Percentiles rank a stretch among this genome's conserved stretches.
Conservation (phyloP, 2,113 vertebrate species). For the Brienomyrus brachyistius region DNA sequence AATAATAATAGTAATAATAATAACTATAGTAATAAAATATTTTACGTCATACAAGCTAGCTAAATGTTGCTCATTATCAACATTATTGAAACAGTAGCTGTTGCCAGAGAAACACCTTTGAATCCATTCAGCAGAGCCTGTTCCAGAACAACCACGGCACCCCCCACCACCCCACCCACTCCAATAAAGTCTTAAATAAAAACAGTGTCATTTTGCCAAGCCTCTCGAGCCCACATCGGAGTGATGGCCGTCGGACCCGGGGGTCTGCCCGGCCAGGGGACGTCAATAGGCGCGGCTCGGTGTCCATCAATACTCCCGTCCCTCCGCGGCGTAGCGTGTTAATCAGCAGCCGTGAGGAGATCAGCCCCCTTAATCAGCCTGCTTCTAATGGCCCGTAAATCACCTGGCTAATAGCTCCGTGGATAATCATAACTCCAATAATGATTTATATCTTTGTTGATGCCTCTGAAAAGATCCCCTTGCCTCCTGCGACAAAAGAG, state of each 20-base stretch:
- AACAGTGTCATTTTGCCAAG: neutral
- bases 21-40: neutral
- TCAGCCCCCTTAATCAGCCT: constrained; percentile 44
- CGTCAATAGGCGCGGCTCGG: constrained; percentile 32
- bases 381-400: constrained; percentile 45
- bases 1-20: neutral
- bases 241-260: neutral
- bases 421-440: constrained; percentile 48
- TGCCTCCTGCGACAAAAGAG: constrained; percentile 26
- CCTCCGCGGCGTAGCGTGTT: constrained; percentile 40
- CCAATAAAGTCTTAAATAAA: neutral
- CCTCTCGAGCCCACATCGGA: neutral
- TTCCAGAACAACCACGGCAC: neutral
- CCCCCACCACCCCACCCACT: neutral
- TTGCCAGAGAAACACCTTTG: neutral
- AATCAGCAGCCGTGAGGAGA: constrained; percentile 43
- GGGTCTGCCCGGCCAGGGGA: constrained; percentile 7
- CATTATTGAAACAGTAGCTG: neutral
- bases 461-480: constrained; percentile 39
- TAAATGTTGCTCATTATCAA: neutral
- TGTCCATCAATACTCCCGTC: constrained; percentile 39
- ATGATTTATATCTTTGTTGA: constrained; percentile 50
- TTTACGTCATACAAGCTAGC: neutral
- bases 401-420: constrained; percentile 42
- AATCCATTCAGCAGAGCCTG: neutral